These are phyloP conservation scores for Crocallis elinguaria DNA, from an alignment of 2,888 invertebrate species.

Conservation along the genomic window DNA sequence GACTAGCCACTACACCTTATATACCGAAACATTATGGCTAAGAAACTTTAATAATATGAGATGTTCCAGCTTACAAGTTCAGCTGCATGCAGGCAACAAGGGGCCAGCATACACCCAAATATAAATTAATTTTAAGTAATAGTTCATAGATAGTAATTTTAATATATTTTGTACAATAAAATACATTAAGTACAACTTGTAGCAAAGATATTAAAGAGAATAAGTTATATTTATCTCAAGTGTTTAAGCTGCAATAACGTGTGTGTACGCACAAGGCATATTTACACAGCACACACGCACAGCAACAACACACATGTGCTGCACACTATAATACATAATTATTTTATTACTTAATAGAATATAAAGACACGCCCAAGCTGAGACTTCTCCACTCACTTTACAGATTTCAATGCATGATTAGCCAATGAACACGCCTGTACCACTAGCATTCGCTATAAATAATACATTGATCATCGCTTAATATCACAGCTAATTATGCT, in stretches of 20 bases:
- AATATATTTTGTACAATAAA: conserved; percentile 89
- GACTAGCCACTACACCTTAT: conserved; percentile 83
- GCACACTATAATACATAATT: conserved; percentile 83
- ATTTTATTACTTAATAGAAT: conserved; percentile 82
- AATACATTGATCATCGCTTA: conserved; percentile 83
- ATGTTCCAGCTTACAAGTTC: conserved; percentile 84
- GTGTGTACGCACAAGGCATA: conserved; percentile 84
- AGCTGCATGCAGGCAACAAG: conserved; percentile 81
- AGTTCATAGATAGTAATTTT: conserved; percentile 84
- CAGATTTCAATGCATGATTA: conserved; percentile 85
- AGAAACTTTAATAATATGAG: conserved; percentile 77
- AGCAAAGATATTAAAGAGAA: conserved; percentile 87
- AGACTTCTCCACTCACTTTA: conserved; percentile 79
- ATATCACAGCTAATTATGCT: conserved; percentile 86
- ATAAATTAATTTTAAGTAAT: conserved; percentile 80
- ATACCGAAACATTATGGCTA: conserved; percentile 83
- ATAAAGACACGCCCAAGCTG: conserved; percentile 84
- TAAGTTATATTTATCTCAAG: conserved; percentile 84
- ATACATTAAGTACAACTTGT: conserved; percentile 89
- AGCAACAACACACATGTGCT: conserved; percentile 81
- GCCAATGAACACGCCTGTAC: conserved; percentile 83
- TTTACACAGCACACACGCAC: conserved; percentile 83
- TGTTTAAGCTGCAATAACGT: conserved; percentile 84
- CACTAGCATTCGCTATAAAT: conserved; percentile 83
- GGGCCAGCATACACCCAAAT: conserved; percentile 83